Evolutionary conservation across 2,797 vertebrate species (phyloP).

Genomic region (Ceryle rudis): DNA sequence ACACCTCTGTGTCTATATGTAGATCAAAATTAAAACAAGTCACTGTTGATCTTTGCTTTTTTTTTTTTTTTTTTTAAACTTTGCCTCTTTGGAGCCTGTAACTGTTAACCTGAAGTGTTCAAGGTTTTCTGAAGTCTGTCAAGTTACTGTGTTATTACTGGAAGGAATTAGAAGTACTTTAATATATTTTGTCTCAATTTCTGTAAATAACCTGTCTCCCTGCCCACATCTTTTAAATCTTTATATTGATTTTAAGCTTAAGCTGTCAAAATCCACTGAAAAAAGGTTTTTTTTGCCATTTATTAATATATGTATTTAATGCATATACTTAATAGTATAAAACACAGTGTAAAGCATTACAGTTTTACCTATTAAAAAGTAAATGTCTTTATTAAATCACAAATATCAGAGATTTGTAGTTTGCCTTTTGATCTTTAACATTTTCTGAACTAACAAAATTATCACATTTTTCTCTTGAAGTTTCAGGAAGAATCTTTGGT

Average conservation of each 20-base stretch:
- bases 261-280: neutral
- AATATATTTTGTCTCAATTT: neutral
- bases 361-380: neutral
- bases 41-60: neutral
- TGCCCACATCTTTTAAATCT: neutral
- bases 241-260: neutral
- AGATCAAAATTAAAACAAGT: neutral
- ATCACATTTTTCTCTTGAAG: conserved; percentile 76
- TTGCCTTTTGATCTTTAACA: neutral
- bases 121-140: neutral
- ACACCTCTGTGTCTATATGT: neutral
- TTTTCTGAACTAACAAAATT: conserved; percentile 12
- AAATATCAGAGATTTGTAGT: neutral
- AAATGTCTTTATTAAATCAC: neutral
- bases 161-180: neutral
- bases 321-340: neutral
- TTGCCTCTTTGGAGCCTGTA: neutral
- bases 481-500: conserved; percentile 94
- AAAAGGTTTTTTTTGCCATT: neutral
- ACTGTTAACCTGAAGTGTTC: neutral
- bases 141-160: neutral
- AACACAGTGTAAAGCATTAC: neutral
- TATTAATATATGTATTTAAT: neutral
- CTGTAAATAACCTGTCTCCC: neutral
- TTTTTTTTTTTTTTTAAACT: neutral